Percentiles rank a stretch among this genome's conserved stretches.
Conservation (phyloP, 2,113 vertebrate genomes). For the Albula goreensis region DNA sequence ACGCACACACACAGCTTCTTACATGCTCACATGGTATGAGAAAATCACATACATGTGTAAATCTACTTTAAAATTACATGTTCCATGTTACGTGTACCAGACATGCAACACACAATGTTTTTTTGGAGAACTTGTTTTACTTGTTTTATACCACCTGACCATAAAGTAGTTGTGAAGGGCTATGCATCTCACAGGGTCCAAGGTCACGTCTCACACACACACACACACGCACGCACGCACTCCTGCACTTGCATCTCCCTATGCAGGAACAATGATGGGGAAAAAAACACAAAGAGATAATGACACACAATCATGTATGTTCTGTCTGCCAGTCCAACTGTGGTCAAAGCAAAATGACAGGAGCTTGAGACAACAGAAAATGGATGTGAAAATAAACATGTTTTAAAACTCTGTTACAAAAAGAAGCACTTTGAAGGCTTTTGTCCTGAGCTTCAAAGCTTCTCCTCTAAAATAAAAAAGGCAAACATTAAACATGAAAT, state of each 20-base stretch:
- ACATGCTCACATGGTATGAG: neutral
- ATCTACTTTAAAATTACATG: neutral
- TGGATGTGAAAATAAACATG: neutral
- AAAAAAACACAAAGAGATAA: neutral
- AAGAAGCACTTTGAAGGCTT: neutral
- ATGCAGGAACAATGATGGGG: neutral
- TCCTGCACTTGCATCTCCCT: neutral
- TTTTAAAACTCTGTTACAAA: neutral
- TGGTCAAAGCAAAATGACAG: neutral
- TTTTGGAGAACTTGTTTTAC: neutral
- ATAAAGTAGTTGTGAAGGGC: neutral
- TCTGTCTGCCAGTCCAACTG: neutral
- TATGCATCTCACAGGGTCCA: neutral
- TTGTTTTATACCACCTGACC: neutral
- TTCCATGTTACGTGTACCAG: neutral
- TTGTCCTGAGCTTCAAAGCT: neutral
- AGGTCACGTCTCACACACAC: neutral
- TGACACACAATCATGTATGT: slow-evolving; percentile 2
- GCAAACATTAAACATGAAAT: neutral
- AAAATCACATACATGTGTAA: neutral
- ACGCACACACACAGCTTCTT: neutral
- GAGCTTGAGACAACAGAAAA: neutral
- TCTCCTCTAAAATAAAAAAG: neutral
- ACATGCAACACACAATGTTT: neutral
- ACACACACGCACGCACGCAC: neutral